phyloP scores from a whole-genome alignment of 1,140 invertebrate genomes.

The Drosophila willistoni region DNA sequence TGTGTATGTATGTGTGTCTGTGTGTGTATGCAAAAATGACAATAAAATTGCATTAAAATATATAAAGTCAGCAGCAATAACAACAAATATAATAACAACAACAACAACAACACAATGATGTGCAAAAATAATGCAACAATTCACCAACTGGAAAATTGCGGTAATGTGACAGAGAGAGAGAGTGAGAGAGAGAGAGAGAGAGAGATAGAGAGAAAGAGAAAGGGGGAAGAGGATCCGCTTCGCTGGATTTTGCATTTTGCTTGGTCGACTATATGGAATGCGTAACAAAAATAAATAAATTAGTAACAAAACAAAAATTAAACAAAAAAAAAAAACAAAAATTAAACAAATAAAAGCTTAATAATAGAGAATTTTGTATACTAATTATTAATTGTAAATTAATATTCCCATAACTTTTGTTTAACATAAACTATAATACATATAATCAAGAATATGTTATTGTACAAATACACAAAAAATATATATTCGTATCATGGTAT shows the following conservation, averaged over 20 bases:
- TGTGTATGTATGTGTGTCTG: background rate
- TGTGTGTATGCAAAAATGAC: constrained; percentile 57
- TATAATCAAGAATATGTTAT: too few species aligned
- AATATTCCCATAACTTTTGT: too few species aligned
- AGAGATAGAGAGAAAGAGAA: background rate
- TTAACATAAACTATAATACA: too few species aligned
- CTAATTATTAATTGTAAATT: too few species aligned
- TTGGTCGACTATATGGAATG: constrained; percentile 29
- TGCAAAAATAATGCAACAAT: constrained; percentile 14
- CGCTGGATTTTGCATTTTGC: constrained; percentile 59
- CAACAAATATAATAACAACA: constrained; percentile 11
- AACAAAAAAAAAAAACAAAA: constrained; percentile 46
- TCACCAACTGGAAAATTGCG: constrained; percentile 12
- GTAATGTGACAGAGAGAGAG: constrained; percentile 2
- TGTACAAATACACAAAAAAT: too few species aligned
- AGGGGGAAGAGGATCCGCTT: background rate
- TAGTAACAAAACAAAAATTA: constrained; percentile 14
- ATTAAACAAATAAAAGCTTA: constrained; percentile 10
- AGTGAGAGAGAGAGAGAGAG: background rate
- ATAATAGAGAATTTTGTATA: background rate
- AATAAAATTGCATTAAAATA: constrained; percentile 68
- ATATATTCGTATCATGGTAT: too few species aligned
- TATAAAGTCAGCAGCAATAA: constrained; percentile 30
- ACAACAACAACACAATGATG: constrained; percentile 23
- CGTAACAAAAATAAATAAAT: constrained; percentile 27